These are phyloP conservation scores for Hypena proboscidalis DNA, from an alignment of 2,888 invertebrate genomes.

Conservation along the genomic window DNA sequence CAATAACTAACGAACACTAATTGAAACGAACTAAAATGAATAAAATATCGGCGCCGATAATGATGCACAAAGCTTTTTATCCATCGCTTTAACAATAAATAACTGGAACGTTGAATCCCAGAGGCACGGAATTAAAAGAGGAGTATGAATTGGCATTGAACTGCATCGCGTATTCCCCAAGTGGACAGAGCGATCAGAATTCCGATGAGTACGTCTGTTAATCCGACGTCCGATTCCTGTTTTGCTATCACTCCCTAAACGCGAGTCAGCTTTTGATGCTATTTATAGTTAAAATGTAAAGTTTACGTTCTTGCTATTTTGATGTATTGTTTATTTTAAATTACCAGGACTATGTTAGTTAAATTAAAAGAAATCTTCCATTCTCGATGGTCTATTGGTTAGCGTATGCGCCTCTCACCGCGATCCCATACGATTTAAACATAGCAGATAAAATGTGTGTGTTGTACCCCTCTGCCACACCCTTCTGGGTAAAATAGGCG, in stretches of 20 bases:
- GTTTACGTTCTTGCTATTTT: slow-evolving; percentile 33
- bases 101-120: slow-evolving; percentile 27
- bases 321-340: slow-evolving; percentile 15
- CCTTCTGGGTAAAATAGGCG: too few species aligned
- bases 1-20: too few species aligned
- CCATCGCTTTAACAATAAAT: slow-evolving; percentile 23
- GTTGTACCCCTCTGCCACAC: too few species aligned
- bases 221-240: slow-evolving; percentile 37
- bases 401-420: too few species aligned
- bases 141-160: slow-evolving; percentile 42
- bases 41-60: background rate
- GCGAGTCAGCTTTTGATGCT: slow-evolving; percentile 26
- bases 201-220: slow-evolving; percentile 47
- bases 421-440: too few species aligned
- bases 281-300: slow-evolving; percentile 26
- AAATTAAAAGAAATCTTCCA: too few species aligned
- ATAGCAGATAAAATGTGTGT: too few species aligned
- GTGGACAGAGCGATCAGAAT: slow-evolving; percentile 46
- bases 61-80: too few species aligned
- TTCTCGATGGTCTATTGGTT: too few species aligned
- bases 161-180: slow-evolving; percentile 43
- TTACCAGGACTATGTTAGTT: background rate
- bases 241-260: slow-evolving; percentile 45
- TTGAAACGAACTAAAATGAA: too few species aligned
- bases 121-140: slow-evolving; percentile 21